Evolutionary conservation across 2,888 invertebrate species (phyloP), one percentile per base, ranked within the genome.

Genomic region (Andrena chrysosceles): DNA sequence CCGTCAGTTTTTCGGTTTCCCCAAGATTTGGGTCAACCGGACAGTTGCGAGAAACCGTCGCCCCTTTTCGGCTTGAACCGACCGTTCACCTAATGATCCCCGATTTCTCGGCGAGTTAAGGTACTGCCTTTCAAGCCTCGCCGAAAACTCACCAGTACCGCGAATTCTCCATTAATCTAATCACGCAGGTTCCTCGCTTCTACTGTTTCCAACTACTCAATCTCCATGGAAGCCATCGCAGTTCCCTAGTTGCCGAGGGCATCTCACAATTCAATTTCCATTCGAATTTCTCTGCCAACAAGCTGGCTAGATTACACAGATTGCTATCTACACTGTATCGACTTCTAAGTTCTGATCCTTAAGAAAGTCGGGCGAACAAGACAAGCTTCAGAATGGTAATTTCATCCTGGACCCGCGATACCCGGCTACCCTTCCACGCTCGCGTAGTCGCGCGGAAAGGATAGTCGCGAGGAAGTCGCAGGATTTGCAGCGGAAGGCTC

Each of bases 41-140:
- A 90, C 89, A 88, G 90, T 87, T 87, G 85, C 87, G 78, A 87
- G 86, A 82, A 87, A 85, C 77, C 79, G 71, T 84, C 85, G 79
- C 73, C 79, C 77, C 70, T 72, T 85, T 85, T 79, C 73, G 85
- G 87, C 79, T 84, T 81, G 84, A 78, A 75, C 85, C 81, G 82
- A 79, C 82, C 89, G 84, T 89, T 90, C 84, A 84, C 77, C 87
- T 90, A 91, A 91, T 90, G 89, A 91, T 91, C 87, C 85, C 85
- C 86, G 91, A 91, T 91, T 91, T 91, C 87, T 86, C 88, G 90
- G 88, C 86, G 84, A 89, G 89, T 91, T 91, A 89, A 89, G 87
- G 79, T 74, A 29, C 59, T 56, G 56, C 70, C 69, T 60, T 85
- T 85, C 64, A 72, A 69, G 63, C 29, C 72, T 29, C 60, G 56